Evolutionary conservation across 92 coral and sea anemone species (phyloP), one percentile per base, ranked within the genome.

Genomic region (Zoanthus solanderi): DNA sequence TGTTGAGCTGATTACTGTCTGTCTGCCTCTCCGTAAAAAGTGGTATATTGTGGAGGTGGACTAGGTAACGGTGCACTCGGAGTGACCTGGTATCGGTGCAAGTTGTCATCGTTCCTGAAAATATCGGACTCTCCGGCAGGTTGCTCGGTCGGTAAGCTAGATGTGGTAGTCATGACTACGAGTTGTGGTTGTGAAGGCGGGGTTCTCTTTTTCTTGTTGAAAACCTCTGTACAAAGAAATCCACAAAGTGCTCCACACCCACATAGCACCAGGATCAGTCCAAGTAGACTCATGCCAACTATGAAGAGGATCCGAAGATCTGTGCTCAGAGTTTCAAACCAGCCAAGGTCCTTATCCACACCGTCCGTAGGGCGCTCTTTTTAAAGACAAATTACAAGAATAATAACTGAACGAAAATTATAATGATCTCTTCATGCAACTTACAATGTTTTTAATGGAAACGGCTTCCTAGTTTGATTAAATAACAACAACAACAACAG

Each of bases 201-300:
- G 47, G 47, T 29, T 29, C 85, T 65, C 32, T 45, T 37, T 75
- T 81, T 81, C 29, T 81, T 81, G 85, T 81, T 81, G 60, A 75
- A 81, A 44, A 81, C 85, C 85, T 81, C 85, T 0, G 85, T 81
- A 48, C 85, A 81, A 2, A 81, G 85, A 23, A 42, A 81, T 58
- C 85, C 85, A 5, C 42, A 81, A 10, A 81, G 85, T 7, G 46
- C 76, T 14, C 85, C 85, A 46, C 85, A 81, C 42, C 85, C 57
- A 46, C 85, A 81, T 2, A 67, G 37, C n/a, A 81, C 46, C 28
- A 81, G 28, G 2, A 23, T 0, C 29, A 81, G 52, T n/a, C 85
- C 76, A 2, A 81, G 28, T 12, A 66, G 52, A 6, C 3, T 57
- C 75, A 81, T 65, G 16, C 61, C 76, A 30, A 47, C 63, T 0